A percentile compares a stretch with the other conserved stretches of the same genome.
Evolutionary conservation across 2,113 vertebrate genomes (phyloP).

Genomic region (Lathamus discolor): DNA sequence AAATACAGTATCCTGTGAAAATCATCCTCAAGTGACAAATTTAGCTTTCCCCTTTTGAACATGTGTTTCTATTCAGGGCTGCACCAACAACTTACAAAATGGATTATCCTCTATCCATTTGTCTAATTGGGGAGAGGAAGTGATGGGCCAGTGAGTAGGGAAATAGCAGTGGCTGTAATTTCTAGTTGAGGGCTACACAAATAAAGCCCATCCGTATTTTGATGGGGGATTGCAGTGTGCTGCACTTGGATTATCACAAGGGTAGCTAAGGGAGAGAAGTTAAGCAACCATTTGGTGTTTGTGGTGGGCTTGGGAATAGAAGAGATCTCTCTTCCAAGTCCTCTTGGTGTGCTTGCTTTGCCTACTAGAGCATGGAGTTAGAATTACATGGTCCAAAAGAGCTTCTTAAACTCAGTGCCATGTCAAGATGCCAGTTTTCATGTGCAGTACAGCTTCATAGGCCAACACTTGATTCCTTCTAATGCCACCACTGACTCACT

Average conservation of each 20-base stretch:
- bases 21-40: not conserved
- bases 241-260: not conserved
- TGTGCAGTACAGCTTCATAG: not conserved
- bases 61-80: not conserved
- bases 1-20: not conserved
- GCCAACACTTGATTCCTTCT: fast-evolving
- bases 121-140: not conserved
- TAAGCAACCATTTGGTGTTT: not conserved
- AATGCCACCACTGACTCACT: too few relatives aligned
- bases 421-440: not conserved
- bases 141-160: not conserved
- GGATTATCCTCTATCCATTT: not conserved
- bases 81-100: fast-evolving
- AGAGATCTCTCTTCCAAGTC: not conserved
- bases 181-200: not conserved
- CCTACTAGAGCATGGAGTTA: not conserved
- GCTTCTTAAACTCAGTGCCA: not conserved
- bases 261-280: not conserved
- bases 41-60: not conserved
- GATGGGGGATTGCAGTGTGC: not conserved
- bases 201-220: not conserved
- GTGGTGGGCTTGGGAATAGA: not conserved
- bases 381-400: not conserved
- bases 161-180: not conserved
- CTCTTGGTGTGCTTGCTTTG: not conserved